Percentiles rank a stretch among this genome's conserved stretches.
phyloP scores from a whole-genome alignment of 2,113 vertebrate genomes.

The Alexandromys fortis region DNA sequence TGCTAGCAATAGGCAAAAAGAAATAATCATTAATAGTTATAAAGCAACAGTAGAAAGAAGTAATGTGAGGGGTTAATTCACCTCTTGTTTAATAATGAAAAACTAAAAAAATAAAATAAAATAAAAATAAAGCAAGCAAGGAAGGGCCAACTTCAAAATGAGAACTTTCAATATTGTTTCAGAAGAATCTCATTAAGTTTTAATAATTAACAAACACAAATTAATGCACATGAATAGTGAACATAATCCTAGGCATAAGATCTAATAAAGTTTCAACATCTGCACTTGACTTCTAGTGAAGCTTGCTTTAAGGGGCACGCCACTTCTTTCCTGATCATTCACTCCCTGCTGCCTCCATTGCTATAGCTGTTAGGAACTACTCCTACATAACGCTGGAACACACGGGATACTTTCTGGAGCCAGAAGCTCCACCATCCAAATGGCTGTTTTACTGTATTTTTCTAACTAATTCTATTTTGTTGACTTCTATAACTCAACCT shows the following conservation, averaged over 20 bases:
- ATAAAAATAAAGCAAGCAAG: not conserved
- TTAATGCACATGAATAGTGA: slow-evolving; percentile 37
- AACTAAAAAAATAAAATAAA: not conserved
- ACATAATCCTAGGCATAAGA: slow-evolving; percentile 20
- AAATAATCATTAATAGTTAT: not conserved
- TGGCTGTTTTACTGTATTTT: not conserved
- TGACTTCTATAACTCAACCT: not conserved
- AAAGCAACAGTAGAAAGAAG: slow-evolving; percentile 16
- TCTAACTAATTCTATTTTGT: not conserved
- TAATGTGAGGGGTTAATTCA: slow-evolving; percentile 47
- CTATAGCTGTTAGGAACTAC: not conserved
- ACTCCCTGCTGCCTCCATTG: not conserved
- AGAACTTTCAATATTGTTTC: slow-evolving; percentile 41
- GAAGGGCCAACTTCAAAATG: slow-evolving; percentile 8
- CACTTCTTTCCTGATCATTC: slow-evolving; percentile 34
- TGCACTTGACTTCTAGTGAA: slow-evolving; percentile 52
- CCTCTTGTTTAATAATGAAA: slow-evolving; percentile 57
- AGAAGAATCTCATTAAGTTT: slow-evolving; percentile 55
- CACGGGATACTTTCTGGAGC: not conserved
- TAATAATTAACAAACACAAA: slow-evolving; percentile 62
- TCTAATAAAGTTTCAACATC: slow-evolving; percentile 20
- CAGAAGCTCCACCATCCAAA: not conserved
- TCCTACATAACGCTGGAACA: not conserved
- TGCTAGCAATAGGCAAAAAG: slow-evolving; percentile 13
- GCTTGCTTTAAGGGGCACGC: not conserved